Evolutionary conservation across 2,113 vertebrate species (phyloP).

Genomic region (Dolichallabes microphthalmus): DNA sequence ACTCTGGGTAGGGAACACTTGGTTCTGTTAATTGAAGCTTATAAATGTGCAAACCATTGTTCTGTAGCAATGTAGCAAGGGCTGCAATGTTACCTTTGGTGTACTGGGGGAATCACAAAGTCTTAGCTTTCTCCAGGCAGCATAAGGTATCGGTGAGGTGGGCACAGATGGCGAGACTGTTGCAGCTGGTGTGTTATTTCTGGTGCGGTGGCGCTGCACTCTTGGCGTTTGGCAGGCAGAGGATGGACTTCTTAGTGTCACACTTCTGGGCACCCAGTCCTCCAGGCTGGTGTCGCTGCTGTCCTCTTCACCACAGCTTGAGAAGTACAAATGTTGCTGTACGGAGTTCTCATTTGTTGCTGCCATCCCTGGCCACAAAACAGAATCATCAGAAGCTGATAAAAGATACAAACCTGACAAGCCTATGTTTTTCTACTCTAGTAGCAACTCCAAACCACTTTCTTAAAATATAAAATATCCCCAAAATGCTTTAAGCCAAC

Average conservation of each 20-base stretch:
- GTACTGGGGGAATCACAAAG: constrained; percentile 80
- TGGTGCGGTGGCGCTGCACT: constrained; percentile 53
- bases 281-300: constrained; percentile 65
- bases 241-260: constrained; percentile 44
- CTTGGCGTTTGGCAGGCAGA: constrained; percentile 60
- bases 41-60: background rate
- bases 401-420: background rate
- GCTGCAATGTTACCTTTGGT: constrained; percentile 77
- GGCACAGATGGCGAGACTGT: constrained; percentile 57
- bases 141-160: constrained; percentile 73
- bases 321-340: constrained; percentile 80
- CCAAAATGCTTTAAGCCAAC: background rate
- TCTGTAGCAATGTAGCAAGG: background rate
- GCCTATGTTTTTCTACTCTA: no score
- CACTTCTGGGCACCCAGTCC: constrained; percentile 51
- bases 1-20: constrained; percentile 64
- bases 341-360: constrained; percentile 59
- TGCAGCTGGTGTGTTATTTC: constrained; percentile 32
- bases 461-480: background rate
- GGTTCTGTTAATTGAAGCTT: background rate
- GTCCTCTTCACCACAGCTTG: constrained; percentile 78
- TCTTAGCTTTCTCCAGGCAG: constrained; percentile 76
- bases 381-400: background rate
- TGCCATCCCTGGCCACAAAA: constrained; percentile 57
- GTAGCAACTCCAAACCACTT: background rate